Evolutionary conservation across 2,113 vertebrate species (phyloP), one percentile per base, ranked within the genome.

Genomic region (Melanostigma gelatinosum): DNA sequence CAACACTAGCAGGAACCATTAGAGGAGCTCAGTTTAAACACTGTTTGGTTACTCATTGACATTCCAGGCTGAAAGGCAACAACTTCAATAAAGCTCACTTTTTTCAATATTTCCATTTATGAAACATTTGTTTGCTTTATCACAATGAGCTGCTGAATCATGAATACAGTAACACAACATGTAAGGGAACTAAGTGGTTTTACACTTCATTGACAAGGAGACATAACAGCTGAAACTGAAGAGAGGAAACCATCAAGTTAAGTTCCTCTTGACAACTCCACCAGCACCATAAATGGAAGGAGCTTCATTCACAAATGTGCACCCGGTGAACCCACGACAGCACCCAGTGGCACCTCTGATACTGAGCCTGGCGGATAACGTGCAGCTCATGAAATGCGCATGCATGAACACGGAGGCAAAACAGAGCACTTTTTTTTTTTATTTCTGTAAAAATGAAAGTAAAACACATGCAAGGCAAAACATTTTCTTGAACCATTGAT

Each of bases 221-320:
- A 48, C 6, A 9, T 4, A 64, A 38, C 74, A 75, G 80, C 57
- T 88, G 82, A 86, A 85, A 74, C 63, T 61, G 10, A 69, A 65
- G 40, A 74, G 85, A 77, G 82, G 84, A 92, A 90, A 85, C 87
- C 75, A 74, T 80, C 64, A 40, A 1, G 34, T 63, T 22, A 54
- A 75, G 75, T 84, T 91, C 89, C 80, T 80, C 80, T 71, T 87
- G 29, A 88, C 66, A 78, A 27, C 77, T 44, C 22, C 16, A 18
- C 40, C 64, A 73, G 65, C 85, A 88, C 88, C 87, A 89, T 90
- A 92, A 89, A 90, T 85, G 86, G 90, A 88, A 86, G 48, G 80
- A 55, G 66, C 60, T 90, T 90, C 90, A 94, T 94, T 94, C 91
- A 93, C 89, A 91, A 90, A 88, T 86, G 68, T 87, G 82, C 62